Percentiles rank a stretch among this genome's conserved stretches.
phyloP scores from a whole-genome alignment of 2,113 vertebrate species.

The Solea senegalensis region DNA sequence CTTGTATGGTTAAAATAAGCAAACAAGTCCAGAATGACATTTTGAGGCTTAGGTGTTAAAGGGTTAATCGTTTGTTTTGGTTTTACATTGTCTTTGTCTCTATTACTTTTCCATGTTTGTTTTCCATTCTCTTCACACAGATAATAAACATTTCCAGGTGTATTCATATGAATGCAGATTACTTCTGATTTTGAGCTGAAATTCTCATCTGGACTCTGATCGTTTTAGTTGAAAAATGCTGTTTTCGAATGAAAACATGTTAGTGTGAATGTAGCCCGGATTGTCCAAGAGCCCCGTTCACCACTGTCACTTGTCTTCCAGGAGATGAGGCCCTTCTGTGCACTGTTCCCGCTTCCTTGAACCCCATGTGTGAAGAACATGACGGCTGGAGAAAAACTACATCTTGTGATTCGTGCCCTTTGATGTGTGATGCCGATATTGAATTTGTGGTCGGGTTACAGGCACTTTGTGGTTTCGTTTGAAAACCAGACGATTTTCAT shows the following conservation, averaged over 20 bases:
- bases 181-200: too few species aligned
- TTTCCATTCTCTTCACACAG: too few species aligned
- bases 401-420: constrained; percentile 32
- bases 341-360: constrained; percentile 32
- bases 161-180: too few species aligned
- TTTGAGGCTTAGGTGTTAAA: too few species aligned
- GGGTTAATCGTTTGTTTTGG: too few species aligned
- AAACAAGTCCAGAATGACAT: too few species aligned
- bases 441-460: constrained; percentile 51
- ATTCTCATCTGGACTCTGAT: too few species aligned
- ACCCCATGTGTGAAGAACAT: constrained; percentile 47
- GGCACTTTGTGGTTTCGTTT: constrained; percentile 61
- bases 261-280: background rate
- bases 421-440: constrained; percentile 62
- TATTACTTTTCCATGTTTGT: too few species aligned
- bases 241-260: background rate
- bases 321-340: constrained; percentile 3
- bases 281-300: constrained; percentile 1
- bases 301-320: constrained; percentile 33
- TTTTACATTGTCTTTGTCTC: too few species aligned
- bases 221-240: background rate
- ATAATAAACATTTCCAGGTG: too few species aligned
- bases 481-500: constrained; percentile 47
- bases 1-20: too few species aligned
- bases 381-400: constrained; percentile 47